Evolutionary conservation across 2,888 invertebrate genomes (phyloP).

Genomic region (Thyatira batis): DNA sequence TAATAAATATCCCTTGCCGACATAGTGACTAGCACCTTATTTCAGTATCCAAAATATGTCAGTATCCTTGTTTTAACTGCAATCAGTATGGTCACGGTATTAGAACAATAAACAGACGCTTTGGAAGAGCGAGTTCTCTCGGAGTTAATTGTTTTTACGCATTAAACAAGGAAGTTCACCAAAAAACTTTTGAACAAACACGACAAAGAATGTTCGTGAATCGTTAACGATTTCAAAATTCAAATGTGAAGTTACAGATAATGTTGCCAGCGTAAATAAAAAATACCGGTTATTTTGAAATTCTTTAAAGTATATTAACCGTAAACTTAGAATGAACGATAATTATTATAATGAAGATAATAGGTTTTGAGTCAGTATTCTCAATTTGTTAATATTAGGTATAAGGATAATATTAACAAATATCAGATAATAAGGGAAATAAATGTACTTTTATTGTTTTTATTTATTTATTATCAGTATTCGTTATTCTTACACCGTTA

Average conservation of each 20-base stretch:
- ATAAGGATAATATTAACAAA: no score
- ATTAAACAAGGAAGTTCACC: constrained; percentile 10
- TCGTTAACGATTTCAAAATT: constrained; percentile 67
- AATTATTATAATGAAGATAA: no score
- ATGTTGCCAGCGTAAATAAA: constrained; percentile 22
- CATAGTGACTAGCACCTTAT: constrained; percentile 59
- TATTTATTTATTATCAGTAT: no score
- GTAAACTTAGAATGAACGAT: no score
- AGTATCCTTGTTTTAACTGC: not conserved
- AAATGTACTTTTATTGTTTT: no score
- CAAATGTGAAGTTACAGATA: constrained; percentile 30
- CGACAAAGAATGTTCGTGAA: constrained; percentile 22
- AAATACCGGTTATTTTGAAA: not conserved
- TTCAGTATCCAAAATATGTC: constrained; percentile 7
- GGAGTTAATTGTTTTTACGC: not conserved
- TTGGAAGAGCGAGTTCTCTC: not conserved
- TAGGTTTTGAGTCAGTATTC: no score
- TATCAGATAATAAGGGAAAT: no score
- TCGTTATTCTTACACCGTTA: no score
- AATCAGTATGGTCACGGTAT: not conserved
- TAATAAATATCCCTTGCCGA: constrained; percentile 91
- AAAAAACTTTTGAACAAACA: constrained; percentile 20
- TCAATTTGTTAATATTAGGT: no score
- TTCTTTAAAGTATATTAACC: no score
- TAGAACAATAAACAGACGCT: not conserved